Evolutionary conservation across 1,140 invertebrate genomes (phyloP), one percentile per base, ranked within the genome.

Genomic region (Papilio helenus): DNA sequence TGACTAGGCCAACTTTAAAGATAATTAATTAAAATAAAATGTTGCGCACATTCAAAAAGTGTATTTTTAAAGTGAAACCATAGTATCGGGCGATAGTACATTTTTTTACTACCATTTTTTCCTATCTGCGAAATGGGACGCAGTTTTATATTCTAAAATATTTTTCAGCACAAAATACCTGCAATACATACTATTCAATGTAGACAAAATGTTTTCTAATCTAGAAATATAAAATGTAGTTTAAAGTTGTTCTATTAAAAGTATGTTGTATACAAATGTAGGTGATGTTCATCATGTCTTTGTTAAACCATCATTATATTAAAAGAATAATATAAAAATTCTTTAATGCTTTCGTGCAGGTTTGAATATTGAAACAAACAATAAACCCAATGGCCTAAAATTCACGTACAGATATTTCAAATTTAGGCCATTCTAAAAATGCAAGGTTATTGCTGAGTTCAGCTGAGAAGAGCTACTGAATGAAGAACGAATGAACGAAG

Each of bases 401-500:
- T 73, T 46, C 20, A 42, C 7, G 34, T 72, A 72, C 12, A 44
- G 0, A 12, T 39, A 72, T 42, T 72, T 72, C 42, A 46, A 49
- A 73, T 26, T 20, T n/a, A 4, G 20, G 42, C 72, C 72, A 44
- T 72, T 72, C n/a, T 44, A 44, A 73, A 49, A 23, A 51, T 49
- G 23, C 23, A 51, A 73, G 10, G 1, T 39, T 20, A 42, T 29
- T 9, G 68, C n/a, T 72, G 42, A n/a, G 72, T 49, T 73, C 42
- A 73, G 44, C 20, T 23, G n/a, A 12, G 4, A 4, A 9, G 71
- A 61, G 58, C 0, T 29, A 14, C 42, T 49, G 72, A 74, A 46
- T 65, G 76, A 55, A 55, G 72, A 74, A 65, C 26, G 76, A 55
- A 55, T 46, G 51, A 55, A 55, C 34, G 74, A 23, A 58, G 74